phyloP scores from a whole-genome alignment of 2,797 vertebrate species.

The Sebastes minor region DNA sequence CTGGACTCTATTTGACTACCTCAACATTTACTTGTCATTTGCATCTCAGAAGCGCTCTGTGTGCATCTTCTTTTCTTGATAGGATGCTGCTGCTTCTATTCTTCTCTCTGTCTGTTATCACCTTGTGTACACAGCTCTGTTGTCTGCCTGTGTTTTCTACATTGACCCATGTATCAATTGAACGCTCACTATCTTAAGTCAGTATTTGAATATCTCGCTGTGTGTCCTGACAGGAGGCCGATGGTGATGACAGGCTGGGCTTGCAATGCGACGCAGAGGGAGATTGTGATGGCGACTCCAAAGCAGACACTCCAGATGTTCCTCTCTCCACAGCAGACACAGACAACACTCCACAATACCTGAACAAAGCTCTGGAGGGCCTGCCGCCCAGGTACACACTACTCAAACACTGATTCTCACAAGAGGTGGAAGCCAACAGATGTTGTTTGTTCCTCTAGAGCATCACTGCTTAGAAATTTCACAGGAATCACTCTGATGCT shows the following conservation, averaged over 20 bases:
- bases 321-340: slow-evolving; percentile 84
- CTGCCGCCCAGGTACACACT: slow-evolving; percentile 90
- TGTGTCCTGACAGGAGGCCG: slow-evolving; percentile 83
- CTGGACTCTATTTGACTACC: neutral
- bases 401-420: neutral
- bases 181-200: neutral
- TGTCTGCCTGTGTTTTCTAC: neutral
- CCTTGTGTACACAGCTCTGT: no score
- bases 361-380: slow-evolving; percentile 93
- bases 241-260: slow-evolving; percentile 87
- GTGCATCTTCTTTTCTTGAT: neutral
- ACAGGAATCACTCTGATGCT: neutral
- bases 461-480: neutral
- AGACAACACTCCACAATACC: slow-evolving; percentile 94
- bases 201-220: slow-evolving; percentile 30
- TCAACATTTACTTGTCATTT: slow-evolving; percentile 22
- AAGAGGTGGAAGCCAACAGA: neutral
- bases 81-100: neutral
- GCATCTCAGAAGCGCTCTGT: neutral
- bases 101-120: neutral
- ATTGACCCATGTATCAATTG: neutral
- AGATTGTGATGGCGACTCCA: slow-evolving; percentile 84
- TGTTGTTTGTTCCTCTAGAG: neutral
- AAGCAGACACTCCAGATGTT: slow-evolving; percentile 88
- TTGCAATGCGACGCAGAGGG: slow-evolving; percentile 77